phyloP scores from a whole-genome alignment of 2,797 vertebrate species.

The Varecia variegata region DNA sequence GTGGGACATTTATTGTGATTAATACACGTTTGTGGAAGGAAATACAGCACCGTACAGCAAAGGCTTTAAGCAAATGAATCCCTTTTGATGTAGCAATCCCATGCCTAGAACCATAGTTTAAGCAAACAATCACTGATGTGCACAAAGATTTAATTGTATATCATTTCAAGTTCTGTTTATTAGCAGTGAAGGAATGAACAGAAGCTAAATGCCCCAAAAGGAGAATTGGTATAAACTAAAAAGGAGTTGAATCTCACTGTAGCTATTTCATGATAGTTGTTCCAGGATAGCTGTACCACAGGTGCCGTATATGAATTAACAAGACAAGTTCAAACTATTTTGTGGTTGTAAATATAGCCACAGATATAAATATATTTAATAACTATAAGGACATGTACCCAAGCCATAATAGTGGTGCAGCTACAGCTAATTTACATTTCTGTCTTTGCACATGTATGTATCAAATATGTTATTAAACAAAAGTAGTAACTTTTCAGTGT shows the following conservation, averaged over 20 bases:
- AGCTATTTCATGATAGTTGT: background rate
- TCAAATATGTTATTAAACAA: background rate
- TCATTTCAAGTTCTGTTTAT: background rate
- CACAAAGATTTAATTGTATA: background rate
- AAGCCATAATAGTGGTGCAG: accelerated
- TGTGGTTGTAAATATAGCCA: background rate
- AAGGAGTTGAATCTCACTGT: background rate
- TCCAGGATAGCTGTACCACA: background rate
- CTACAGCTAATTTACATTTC: background rate
- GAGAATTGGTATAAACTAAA: background rate
- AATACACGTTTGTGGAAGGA: background rate
- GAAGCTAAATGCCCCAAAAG: background rate
- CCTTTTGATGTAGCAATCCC: background rate
- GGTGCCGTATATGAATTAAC: background rate
- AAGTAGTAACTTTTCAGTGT: background rate
- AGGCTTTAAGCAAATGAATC: background rate
- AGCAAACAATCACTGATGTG: background rate
- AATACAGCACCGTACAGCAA: background rate
- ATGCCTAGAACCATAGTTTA: background rate
- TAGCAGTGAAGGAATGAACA: background rate
- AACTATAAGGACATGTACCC: too few species aligned
- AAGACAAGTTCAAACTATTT: background rate
- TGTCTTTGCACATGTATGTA: background rate
- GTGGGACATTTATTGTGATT: background rate
- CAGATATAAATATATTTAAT: background rate